Conservation (phyloP, 2,797 vertebrate species). For the Sylvia borin region DNA sequence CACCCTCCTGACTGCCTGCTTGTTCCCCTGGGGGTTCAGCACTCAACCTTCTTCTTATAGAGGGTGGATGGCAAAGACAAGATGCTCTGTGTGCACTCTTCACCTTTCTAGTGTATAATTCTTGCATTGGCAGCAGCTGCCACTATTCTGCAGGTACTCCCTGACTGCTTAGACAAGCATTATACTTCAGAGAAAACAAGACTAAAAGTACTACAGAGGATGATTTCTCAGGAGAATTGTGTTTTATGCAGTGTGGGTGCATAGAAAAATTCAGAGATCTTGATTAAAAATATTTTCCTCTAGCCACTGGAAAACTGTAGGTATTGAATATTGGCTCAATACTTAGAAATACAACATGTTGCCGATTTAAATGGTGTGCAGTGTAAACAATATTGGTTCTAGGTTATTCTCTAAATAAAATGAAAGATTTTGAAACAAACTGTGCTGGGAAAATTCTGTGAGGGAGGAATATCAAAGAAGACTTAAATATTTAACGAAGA, state of each 20-base stretch:
- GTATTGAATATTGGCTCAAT: not conserved
- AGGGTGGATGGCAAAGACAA: not conserved
- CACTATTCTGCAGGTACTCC: not conserved
- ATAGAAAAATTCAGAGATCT: not conserved
- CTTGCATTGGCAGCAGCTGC: not conserved
- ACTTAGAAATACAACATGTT: not conserved
- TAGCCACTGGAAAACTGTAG: not conserved
- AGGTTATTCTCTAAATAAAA: not conserved
- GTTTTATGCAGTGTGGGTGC: not conserved
- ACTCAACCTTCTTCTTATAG: not conserved
- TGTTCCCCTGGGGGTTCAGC: not conserved
- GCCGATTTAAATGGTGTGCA: not conserved
- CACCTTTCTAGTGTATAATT: not conserved
- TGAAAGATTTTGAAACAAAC: not conserved
- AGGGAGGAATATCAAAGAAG: not conserved
- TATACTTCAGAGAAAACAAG: not conserved
- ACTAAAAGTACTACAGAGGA: not conserved
- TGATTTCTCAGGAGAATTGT: not conserved
- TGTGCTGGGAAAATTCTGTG: not conserved
- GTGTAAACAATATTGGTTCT: not conserved
- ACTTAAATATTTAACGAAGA: not conserved
- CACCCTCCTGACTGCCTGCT: not conserved
- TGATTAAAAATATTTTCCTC: not conserved
- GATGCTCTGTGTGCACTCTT: not conserved
- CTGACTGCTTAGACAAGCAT: not conserved